A percentile compares a stretch with the other conserved stretches of the same genome.
Conservation (phyloP, 2,113 vertebrate genomes). For the Epinephelus fuscoguttatus region DNA sequence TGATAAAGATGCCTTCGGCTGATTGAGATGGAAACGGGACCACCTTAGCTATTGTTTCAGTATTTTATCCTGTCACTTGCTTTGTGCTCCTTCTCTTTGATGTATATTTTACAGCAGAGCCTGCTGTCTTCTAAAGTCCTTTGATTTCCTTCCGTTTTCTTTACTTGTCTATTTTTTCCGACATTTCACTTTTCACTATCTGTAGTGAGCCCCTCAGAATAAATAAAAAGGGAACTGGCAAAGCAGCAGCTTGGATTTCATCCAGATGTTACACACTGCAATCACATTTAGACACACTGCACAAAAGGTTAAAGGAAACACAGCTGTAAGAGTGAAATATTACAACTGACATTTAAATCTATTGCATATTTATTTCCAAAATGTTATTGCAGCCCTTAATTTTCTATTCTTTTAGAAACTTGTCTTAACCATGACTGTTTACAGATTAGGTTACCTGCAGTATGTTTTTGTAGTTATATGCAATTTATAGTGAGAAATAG, state of each 20-base stretch:
- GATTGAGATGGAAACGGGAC: conserved; percentile 56
- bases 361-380: neutral
- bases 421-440: neutral
- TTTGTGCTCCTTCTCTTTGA: conserved; percentile 51
- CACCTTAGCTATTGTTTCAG: conserved; percentile 35
- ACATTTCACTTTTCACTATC: neutral
- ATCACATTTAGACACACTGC: neutral
- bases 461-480: neutral
- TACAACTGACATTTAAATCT: neutral
- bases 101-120: conserved; percentile 32
- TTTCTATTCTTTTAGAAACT: neutral
- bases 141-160: neutral
- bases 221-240: neutral
- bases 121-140: conserved; percentile 2
- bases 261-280: neutral
- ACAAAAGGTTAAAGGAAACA: neutral
- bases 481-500: too few species aligned
- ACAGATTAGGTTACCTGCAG: neutral
- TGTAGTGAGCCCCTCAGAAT: neutral
- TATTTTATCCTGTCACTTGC: conserved; percentile 33
- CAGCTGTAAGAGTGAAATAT: neutral
- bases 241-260: neutral
- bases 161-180: neutral
- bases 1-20: conserved; percentile 18
- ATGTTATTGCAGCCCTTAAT: neutral